Evolutionary conservation across 2,113 vertebrate genomes (phyloP).

Genomic region (Pomatorhinus ruficollis): DNA sequence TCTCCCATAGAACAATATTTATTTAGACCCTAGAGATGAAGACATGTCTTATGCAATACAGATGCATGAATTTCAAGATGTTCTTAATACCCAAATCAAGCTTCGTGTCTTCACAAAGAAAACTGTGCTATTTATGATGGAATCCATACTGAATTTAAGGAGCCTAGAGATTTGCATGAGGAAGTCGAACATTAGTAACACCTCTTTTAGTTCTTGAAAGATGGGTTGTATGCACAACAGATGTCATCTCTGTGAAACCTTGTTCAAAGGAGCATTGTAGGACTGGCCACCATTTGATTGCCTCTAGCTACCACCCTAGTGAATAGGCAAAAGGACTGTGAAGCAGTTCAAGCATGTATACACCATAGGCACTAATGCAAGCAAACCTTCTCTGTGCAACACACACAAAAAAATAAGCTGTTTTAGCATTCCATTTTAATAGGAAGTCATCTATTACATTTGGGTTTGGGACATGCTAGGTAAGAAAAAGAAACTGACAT

Average conservation of each 20-base stretch:
- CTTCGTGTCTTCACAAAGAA: constrained; percentile 56
- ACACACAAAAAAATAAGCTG: fast-evolving
- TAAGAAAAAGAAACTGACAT: background rate
- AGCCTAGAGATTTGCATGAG: constrained; percentile 49
- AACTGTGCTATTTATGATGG: constrained; percentile 24
- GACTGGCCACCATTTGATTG: background rate
- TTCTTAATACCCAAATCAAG: constrained; percentile 55
- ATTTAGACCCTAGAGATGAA: constrained; percentile 50
- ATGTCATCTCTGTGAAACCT: constrained; percentile 32
- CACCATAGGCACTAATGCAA: background rate
- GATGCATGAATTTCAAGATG: constrained; percentile 56
- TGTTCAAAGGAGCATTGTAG: background rate
- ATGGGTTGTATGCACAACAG: constrained; percentile 4
- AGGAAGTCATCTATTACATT: background rate
- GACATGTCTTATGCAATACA: constrained; percentile 18
- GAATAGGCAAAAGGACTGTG: background rate
- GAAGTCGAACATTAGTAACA: constrained; percentile 55
- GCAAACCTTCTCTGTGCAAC: background rate
- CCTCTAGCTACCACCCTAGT: background rate
- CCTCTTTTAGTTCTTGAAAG: constrained; percentile 24
- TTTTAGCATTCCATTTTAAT: background rate
- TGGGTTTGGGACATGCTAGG: background rate
- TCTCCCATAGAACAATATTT: constrained; percentile 58
- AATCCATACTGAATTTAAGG: constrained; percentile 31
- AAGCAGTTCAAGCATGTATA: background rate